A percentile compares a stretch with the other conserved stretches of the same genome.
Conservation (phyloP, 2,113 vertebrate species). For the Oncorhynchus masou region DNA sequence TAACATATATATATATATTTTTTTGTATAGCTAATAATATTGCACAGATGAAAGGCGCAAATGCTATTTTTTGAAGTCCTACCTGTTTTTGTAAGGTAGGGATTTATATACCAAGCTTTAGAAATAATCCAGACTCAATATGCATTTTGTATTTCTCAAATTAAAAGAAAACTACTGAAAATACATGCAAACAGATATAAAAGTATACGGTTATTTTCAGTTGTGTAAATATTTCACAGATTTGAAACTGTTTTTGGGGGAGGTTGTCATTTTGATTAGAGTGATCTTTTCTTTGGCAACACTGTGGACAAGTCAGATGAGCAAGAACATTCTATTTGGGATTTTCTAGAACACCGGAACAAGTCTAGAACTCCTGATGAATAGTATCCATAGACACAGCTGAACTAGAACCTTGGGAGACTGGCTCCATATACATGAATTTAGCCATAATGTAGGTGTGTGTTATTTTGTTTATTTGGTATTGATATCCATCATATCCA, state of each 20-base stretch:
- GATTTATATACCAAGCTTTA: constrained; percentile 26
- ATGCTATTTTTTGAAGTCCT: constrained; percentile 32
- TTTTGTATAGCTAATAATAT: constrained; percentile 54
- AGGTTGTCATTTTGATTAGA: neutral
- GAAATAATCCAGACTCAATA: constrained; percentile 19
- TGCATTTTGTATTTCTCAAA: constrained; percentile 28
- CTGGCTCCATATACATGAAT: too few relatives aligned
- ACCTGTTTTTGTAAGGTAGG: constrained; percentile 7
- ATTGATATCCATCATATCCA: too few relatives aligned
- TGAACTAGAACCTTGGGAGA: too few relatives aligned
- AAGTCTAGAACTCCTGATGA: too few relatives aligned
- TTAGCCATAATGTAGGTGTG: too few relatives aligned
- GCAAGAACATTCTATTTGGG: too few relatives aligned
- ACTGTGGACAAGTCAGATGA: neutral
- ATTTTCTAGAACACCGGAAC: too few relatives aligned
- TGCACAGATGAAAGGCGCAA: constrained; percentile 50
- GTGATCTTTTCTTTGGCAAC: neutral
- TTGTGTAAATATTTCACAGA: constrained; percentile 28
- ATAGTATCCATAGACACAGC: too few relatives aligned
- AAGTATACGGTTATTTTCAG: constrained; percentile 11
- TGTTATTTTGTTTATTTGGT: too few relatives aligned
- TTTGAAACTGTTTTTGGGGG: neutral
- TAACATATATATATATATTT: constrained; percentile 12
- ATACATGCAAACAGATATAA: constrained; percentile 29
- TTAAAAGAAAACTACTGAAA: constrained; percentile 14